These are phyloP conservation scores for Pluvianellus socialis DNA, from an alignment of 2,113 vertebrate genomes.

Conservation along the genomic window DNA sequence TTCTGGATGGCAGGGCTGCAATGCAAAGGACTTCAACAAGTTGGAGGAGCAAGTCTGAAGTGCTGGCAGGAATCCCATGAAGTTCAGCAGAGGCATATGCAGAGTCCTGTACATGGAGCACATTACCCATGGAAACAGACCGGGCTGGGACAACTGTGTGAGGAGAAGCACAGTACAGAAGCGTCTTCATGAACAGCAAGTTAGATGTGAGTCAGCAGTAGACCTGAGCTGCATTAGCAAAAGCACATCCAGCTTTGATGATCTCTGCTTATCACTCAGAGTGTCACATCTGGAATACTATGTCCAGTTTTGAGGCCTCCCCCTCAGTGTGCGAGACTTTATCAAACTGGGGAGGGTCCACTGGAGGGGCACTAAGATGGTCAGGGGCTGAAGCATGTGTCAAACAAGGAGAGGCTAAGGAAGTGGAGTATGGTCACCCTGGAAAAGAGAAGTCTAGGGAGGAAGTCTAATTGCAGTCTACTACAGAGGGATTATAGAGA, in stretches of 20 bases:
- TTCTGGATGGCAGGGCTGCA: neutral
- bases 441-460: neutral
- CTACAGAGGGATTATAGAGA: neutral
- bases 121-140: neutral
- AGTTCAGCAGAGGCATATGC: neutral
- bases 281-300: neutral
- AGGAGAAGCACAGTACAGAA: neutral
- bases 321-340: neutral
- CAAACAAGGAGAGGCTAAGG: neutral
- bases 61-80: neutral
- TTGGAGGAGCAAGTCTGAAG: neutral
- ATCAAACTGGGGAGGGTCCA: neutral
- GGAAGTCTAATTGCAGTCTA: neutral
- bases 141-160: neutral
- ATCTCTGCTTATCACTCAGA: neutral
- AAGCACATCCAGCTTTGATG: neutral
- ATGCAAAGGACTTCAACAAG: neutral
- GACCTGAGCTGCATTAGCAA: neutral
- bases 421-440: neutral
- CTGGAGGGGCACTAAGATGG: neutral
- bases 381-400: neutral
- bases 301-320: neutral
- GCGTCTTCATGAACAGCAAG: neutral
- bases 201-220: neutral
- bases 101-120: neutral